Percentiles rank a stretch among this genome's conserved stretches.
Conservation (phyloP, 35 echinoderm and acorn worm species). For the Ophiothrix spiculata region DNA sequence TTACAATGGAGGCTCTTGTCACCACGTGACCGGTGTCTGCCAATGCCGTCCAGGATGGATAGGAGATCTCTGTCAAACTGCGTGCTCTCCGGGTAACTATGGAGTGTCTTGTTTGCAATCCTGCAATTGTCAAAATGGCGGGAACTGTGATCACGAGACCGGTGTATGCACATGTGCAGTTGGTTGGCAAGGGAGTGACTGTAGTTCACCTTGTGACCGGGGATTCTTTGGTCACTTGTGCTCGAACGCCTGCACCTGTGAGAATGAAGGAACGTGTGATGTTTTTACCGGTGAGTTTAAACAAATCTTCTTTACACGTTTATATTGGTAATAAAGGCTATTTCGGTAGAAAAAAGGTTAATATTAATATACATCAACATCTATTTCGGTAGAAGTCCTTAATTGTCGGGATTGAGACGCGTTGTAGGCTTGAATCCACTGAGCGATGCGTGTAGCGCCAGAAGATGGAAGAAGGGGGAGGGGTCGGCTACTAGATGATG, state of each 20-base stretch:
- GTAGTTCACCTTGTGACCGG: slow-evolving; percentile 22
- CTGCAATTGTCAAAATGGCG: slow-evolving; percentile 70
- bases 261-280: slow-evolving; percentile 42
- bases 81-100: slow-evolving; percentile 37
- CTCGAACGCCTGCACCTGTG: slow-evolving; percentile 9
- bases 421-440: too few relatives aligned
- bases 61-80: slow-evolving; percentile 27
- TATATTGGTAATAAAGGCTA: too few relatives aligned
- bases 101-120: slow-evolving; percentile 19
- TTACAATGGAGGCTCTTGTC: slow-evolving; percentile 44
- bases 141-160: slow-evolving; percentile 44
- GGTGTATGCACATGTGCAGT: slow-evolving; percentile 60
- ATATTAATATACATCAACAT: too few relatives aligned
- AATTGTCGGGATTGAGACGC: too few relatives aligned
- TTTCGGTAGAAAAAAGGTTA: too few relatives aligned
- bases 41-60: slow-evolving; percentile 52
- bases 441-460: too few relatives aligned
- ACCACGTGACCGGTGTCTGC: slow-evolving; percentile 52
- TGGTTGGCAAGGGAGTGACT: slow-evolving; percentile 62
- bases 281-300: slow-evolving; percentile 39
- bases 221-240: slow-evolving; percentile 25
- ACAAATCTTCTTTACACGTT: too few relatives aligned
- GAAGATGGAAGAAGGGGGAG: too few relatives aligned
- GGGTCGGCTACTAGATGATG: too few relatives aligned
- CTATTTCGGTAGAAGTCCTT: too few relatives aligned